Evolutionary conservation across 2,113 vertebrate species (phyloP).

Genomic region (Setophaga petechia): DNA sequence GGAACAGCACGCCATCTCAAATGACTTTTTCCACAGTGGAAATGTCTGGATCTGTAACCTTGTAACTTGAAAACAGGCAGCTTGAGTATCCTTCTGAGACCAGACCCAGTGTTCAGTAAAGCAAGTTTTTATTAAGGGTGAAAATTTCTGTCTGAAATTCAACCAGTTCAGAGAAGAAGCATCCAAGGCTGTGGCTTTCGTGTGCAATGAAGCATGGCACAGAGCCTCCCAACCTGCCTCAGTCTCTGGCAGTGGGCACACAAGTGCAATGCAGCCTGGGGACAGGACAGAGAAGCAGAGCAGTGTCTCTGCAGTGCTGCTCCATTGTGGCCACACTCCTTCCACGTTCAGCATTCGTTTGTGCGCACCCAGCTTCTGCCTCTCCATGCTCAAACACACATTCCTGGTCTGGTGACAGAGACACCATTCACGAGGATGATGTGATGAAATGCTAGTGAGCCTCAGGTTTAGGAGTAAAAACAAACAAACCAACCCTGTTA

Average conservation of each 20-base stretch:
- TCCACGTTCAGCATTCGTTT: accelerated
- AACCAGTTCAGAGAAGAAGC: neutral
- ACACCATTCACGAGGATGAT: neutral
- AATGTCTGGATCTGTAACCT: constrained; percentile 28
- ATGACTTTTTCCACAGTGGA: constrained; percentile 60
- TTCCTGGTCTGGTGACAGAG: neutral
- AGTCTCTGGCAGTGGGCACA: neutral
- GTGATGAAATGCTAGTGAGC: neutral
- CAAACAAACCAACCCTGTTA: neutral
- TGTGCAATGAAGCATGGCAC: neutral
- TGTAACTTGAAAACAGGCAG: neutral
- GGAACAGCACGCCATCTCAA: constrained; percentile 2
- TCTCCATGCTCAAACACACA: accelerated
- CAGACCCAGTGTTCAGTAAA: neutral
- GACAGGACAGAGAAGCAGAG: neutral
- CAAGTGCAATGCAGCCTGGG: accelerated
- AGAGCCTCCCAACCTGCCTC: neutral
- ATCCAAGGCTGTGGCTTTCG: neutral
- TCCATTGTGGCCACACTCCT: accelerated
- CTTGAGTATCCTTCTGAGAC: constrained; percentile 6
- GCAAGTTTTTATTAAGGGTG: constrained; percentile 8
- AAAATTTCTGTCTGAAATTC: constrained; percentile 31
- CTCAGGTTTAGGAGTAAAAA: neutral
- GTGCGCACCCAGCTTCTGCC: neutral
- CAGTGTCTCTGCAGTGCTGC: neutral